Evolutionary conservation across 1,140 invertebrate genomes (phyloP).

Genomic region (Daktulosphaira vitifoliae): DNA sequence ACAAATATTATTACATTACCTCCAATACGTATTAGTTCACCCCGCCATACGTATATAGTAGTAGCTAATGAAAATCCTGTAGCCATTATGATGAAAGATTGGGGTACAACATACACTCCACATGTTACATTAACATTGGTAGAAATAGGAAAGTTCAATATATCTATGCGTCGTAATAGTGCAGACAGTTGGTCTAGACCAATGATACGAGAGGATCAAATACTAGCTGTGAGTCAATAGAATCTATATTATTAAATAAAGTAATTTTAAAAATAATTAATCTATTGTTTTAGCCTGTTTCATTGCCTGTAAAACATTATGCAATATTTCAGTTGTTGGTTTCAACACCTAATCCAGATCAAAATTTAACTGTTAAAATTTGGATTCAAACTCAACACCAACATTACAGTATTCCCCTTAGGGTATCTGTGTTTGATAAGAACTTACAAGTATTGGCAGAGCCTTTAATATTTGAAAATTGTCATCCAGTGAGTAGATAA

Average conservation of each 20-base stretch:
- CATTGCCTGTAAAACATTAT: constrained; percentile 22
- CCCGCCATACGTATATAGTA: constrained; percentile 21
- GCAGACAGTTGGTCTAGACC: constrained; percentile 27
- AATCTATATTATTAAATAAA: neutral
- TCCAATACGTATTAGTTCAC: constrained; percentile 26
- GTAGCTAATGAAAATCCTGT: constrained; percentile 28
- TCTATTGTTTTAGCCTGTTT: constrained; percentile 4
- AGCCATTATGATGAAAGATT: constrained; percentile 22
- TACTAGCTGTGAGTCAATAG: constrained; percentile 8
- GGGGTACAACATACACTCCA: constrained; percentile 24
- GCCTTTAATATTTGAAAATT: constrained; percentile 26
- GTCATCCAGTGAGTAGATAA: constrained; percentile 15
- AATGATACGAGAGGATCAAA: constrained; percentile 23
- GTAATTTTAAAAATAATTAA: neutral
- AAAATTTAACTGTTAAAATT: constrained; percentile 30
- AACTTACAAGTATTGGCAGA: constrained; percentile 30
- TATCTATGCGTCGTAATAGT: constrained; percentile 22
- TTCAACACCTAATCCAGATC: constrained; percentile 24
- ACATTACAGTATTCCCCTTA: constrained; percentile 26
- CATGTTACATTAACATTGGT: constrained; percentile 18
- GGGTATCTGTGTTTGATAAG: constrained; percentile 24
- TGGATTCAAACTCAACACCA: constrained; percentile 32
- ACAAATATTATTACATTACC: constrained; percentile 21
- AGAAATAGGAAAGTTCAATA: constrained; percentile 24
- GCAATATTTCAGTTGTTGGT: constrained; percentile 29